Percentiles rank a stretch among this genome's conserved stretches.
Conservation (phyloP, 1,140 invertebrate species). For the Diorhabda carinulata region DNA sequence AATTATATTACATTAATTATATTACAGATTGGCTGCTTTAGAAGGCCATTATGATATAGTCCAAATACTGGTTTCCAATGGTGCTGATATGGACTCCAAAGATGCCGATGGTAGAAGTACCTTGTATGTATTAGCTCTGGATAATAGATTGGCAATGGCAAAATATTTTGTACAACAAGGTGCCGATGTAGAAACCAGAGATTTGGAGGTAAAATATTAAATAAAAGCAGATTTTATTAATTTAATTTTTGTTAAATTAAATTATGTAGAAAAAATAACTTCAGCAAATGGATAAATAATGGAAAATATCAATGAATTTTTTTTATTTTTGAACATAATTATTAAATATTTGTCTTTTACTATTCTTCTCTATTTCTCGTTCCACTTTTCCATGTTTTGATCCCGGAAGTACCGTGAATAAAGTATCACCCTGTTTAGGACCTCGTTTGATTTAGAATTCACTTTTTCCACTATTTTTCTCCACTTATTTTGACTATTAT, state of each 20-base stretch:
- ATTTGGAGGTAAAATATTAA: constrained; percentile 67
- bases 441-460: too few relatives aligned
- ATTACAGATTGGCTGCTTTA: constrained; percentile 70
- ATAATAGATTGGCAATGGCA: constrained; percentile 83
- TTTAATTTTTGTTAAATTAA: background rate
- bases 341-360: too few relatives aligned
- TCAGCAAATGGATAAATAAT: background rate
- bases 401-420: too few relatives aligned
- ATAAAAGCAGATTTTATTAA: too few relatives aligned
- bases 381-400: too few relatives aligned
- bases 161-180: constrained; percentile 75
- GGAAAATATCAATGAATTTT: background rate
- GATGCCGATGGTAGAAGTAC: constrained; percentile 91
- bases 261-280: too few relatives aligned
- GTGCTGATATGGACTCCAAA: constrained; percentile 83
- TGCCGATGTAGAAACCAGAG: constrained; percentile 80
- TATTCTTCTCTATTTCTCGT: too few relatives aligned
- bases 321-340: too few relatives aligned
- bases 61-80: constrained; percentile 65
- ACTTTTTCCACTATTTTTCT: too few relatives aligned
- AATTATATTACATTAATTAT: too few relatives aligned
- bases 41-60: constrained; percentile 85
- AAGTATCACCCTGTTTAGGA: too few relatives aligned
- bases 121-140: constrained; percentile 85
- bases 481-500: too few relatives aligned